Evolutionary conservation across 2,888 invertebrate genomes (phyloP).

Genomic region (Epinotia brunnichana): DNA sequence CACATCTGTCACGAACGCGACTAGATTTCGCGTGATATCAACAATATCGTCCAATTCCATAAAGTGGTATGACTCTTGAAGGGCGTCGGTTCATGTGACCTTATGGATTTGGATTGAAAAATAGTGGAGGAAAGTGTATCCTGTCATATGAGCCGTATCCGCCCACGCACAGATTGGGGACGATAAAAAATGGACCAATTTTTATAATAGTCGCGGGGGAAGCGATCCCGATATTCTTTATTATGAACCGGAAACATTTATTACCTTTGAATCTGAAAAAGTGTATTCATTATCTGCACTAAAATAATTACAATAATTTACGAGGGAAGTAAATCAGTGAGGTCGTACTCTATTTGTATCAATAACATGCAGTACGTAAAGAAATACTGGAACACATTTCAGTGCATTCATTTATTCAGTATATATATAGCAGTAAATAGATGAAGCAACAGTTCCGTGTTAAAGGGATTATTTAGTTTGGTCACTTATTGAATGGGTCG

Average conservation of each 20-base stretch:
- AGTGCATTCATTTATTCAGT: too few relatives aligned
- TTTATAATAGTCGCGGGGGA: constrained; percentile 77
- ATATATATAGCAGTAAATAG: too few relatives aligned
- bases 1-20: constrained; percentile 74
- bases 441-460: too few relatives aligned
- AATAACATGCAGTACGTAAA: too few relatives aligned
- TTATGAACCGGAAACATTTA: constrained; percentile 81
- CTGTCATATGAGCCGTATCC: constrained; percentile 82
- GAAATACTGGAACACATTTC: too few relatives aligned
- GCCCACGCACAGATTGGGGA: constrained; percentile 74
- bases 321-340: not conserved
- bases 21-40: constrained; percentile 75
- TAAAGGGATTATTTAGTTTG: too few relatives aligned
- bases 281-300: constrained; percentile 50
- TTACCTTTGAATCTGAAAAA: constrained; percentile 68
- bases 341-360: not conserved
- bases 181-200: constrained; percentile 80
- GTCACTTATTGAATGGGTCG: too few relatives aligned
- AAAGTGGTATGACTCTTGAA: not conserved
- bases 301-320: not conserved
- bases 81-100: not conserved
- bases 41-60: constrained; percentile 48
- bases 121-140: constrained; percentile 68
- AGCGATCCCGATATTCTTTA: constrained; percentile 74
- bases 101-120: not conserved